These are phyloP conservation scores for Acarapis woodi DNA, from an alignment of 1,140 invertebrate genomes.

Conservation along the genomic window DNA sequence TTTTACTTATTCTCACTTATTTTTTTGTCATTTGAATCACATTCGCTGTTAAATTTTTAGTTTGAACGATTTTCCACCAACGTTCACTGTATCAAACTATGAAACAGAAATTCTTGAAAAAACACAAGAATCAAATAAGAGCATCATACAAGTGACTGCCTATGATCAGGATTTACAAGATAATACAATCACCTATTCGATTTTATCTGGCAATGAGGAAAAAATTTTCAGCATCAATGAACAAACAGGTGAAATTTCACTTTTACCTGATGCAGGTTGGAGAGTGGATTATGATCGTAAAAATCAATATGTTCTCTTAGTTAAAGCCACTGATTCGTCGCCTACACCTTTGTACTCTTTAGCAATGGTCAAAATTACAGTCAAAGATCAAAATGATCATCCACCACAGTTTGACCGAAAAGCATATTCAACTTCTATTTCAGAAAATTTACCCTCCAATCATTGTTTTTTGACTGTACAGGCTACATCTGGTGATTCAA, in stretches of 20 bases:
- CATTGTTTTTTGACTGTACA: slow-evolving; percentile 15
- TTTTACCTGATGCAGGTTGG: slow-evolving; percentile 9
- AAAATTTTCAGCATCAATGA: slow-evolving; percentile 15
- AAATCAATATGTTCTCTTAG: slow-evolving; percentile 14
- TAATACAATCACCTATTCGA: slow-evolving; percentile 2
- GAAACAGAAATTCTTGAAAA: slow-evolving; percentile 13
- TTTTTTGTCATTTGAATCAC: too few species aligned
- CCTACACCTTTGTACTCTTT: slow-evolving; percentile 12
- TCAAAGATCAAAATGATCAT: slow-evolving; percentile 15
- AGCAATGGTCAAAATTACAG: slow-evolving; percentile 15
- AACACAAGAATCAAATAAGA: slow-evolving; percentile 10
- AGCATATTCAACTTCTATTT: slow-evolving; percentile 13
- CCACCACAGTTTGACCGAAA: slow-evolving; percentile 14
- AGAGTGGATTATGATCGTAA: slow-evolving; percentile 14
- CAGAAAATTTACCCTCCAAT: slow-evolving; percentile 13
- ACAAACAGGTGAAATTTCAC: slow-evolving; percentile 14
- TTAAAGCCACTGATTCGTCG: slow-evolving; percentile 16
- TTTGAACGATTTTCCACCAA: slow-evolving; percentile 21
- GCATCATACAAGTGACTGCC: slow-evolving; percentile 14
- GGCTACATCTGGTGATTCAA: slow-evolving; percentile 14
- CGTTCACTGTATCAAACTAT: slow-evolving; percentile 16
- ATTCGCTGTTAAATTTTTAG: too few species aligned
- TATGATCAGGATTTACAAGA: slow-evolving; percentile 15
- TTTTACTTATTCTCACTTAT: too few species aligned
- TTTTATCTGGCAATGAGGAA: slow-evolving; percentile 15